phyloP scores from a whole-genome alignment of 2,797 vertebrate genomes.

The Halcyon leucocephala region DNA sequence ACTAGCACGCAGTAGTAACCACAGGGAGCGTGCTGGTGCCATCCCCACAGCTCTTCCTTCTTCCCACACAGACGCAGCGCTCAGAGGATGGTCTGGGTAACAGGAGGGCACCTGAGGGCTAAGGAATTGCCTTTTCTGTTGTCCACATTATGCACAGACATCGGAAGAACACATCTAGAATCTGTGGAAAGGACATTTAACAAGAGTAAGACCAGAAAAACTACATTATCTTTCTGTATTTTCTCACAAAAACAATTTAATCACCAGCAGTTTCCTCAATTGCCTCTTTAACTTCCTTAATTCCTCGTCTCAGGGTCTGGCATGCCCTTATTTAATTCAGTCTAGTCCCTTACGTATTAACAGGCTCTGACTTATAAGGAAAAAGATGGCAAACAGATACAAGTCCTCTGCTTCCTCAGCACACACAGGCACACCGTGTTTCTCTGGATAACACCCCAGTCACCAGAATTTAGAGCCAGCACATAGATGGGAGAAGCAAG shows the following conservation, averaged over 20 bases:
- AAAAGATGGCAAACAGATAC: not conserved
- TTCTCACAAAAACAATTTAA: not conserved
- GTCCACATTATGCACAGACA: not conserved
- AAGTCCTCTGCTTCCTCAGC: not conserved
- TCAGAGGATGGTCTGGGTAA: not conserved
- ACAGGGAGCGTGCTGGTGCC: rapidly evolving
- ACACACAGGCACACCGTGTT: not conserved
- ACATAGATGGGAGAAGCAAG: not conserved
- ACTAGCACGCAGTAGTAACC: not conserved
- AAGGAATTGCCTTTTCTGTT: not conserved
- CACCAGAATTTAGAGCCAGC: not conserved
- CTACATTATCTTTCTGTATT: not conserved
- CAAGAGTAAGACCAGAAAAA: not conserved
- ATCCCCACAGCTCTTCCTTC: not conserved
- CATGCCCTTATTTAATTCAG: not conserved
- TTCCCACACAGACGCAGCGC: not conserved
- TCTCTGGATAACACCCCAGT: not conserved
- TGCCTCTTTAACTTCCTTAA: not conserved
- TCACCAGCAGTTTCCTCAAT: not conserved
- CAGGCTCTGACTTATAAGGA: not conserved
- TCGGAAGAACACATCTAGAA: not conserved
- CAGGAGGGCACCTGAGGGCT: not conserved
- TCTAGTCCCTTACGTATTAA: not conserved
- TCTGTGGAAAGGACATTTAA: not conserved
- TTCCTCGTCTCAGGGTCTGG: not conserved